Base-by-base conservation (phyloP, 1,140 invertebrate genomes). In the Aphelinus atriplicis region DNA sequence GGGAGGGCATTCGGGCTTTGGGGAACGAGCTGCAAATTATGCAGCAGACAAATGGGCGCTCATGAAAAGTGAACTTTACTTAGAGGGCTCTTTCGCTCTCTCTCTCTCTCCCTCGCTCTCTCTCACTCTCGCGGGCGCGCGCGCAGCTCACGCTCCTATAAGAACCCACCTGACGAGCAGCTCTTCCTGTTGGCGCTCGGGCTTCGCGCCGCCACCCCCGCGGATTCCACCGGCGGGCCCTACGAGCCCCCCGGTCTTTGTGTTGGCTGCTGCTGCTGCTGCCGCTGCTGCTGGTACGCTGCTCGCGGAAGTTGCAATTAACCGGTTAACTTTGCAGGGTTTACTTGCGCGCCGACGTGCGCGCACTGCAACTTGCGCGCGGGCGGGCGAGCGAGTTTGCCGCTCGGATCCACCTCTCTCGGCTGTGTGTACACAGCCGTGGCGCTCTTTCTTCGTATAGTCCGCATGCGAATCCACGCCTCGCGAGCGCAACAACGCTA, bases 1-100 rank as follows among this genome's bases (percentile, higher is more conserved):
- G n/a, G n/a, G n/a, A n/a, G n/a, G n/a, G n/a, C n/a, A n/a, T n/a
- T n/a, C n/a, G 77, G 78, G 81, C 82, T 81, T 69, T 71, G 56
- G 53, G 51, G 76, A 75, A 81, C 82, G 82, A 73, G 78, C 80
- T 71, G 79, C 68, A 72, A 75, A 84, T 83, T 83, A 84, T 82
- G 78, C 80, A 80, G 78, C 77, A 77, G 78, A 83, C 79, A 83
- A 84, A 84, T 84, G 80, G 75, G 71, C 76, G 79, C 67, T 79
- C 82, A 79, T 82, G 81, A 82, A 81, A 84, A 84, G 74, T 81
- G 80, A 84, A 81, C 74, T 83, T 82, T 58, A 61, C 42, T 42
- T n/a, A 48, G 26, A 73, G 46, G 60, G 45, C 26, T 42, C 7
- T 2, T 43, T 58, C 43, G 70, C 26, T 26, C 43, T 26, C 45